Base-by-base conservation (phyloP, 2,888 invertebrate genomes). In the Pseudococcus jackbeardsleyi region DNA sequence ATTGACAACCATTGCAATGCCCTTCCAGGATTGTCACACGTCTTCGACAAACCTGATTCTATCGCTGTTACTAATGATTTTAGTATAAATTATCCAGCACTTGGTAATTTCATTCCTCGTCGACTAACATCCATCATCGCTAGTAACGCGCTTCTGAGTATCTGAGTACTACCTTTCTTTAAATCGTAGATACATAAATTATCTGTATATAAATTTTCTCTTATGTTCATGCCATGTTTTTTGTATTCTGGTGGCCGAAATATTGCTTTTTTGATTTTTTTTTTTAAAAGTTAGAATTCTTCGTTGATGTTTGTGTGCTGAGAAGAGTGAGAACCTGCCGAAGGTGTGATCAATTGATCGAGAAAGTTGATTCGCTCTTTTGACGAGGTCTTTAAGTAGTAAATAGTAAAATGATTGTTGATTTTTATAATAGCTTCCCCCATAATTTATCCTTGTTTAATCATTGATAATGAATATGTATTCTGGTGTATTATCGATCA, bases 31-130 rank as follows among this genome's bases (percentile, higher is more conserved):
- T 77, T 77, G 77, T 77, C 77, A 77, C n/a, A 39, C 19, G 17
- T 82, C 79, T 82, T 82, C 79, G 79, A 82, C 79, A 82, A 82
- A 46, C 79, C 79, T 82, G 79, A 82, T 19, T 82, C 79, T 82
- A 46, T 82, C n/a, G 79, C 79, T 82, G 79, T 82, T 82, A 82
- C 46, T 82, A 82, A 82, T 82, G 79, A 11, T 82, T 33, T 33
- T 33, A 1, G 26, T 15, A 77, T 19, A 68, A 4, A 7, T 50
- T 50, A 50, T 50, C 54, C 54, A 54, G 7, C 54, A n/a, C 48
- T 50, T 42, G 42, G 50, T 50, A 15, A 54, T 54, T 54, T n/a
- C 22, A 64, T 22, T 72, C 17, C 15, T 72, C 39, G 72, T 19
- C 3, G 12, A 33, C 72, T 72, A 72, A 72, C 72, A 33, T 8